These are phyloP conservation scores for Mesitornis unicolor DNA, from an alignment of 2,113 vertebrate genomes.

Conservation along the genomic window DNA sequence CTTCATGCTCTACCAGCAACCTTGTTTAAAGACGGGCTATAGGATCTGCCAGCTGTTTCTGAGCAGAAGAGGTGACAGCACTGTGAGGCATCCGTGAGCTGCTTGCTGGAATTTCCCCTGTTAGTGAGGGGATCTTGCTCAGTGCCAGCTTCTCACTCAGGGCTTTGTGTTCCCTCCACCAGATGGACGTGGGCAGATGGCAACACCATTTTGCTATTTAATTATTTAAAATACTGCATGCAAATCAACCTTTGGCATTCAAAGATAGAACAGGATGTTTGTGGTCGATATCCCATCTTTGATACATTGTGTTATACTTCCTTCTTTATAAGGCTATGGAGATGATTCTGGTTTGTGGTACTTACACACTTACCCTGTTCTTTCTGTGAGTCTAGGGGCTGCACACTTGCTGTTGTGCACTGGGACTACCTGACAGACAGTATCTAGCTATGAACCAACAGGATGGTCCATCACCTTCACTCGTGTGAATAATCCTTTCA, in stretches of 20 bases:
- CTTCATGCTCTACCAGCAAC: background rate
- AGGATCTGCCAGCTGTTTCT: background rate
- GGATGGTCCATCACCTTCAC: background rate
- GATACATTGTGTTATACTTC: background rate
- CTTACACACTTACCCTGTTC: background rate
- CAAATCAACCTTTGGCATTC: constrained; percentile 38
- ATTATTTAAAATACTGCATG: constrained; percentile 38
- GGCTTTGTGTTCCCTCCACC: constrained; percentile 32
- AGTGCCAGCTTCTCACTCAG: background rate
- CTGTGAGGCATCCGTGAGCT: background rate
- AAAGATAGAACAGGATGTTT: background rate
- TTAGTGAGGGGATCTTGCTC: background rate
- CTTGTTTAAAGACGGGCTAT: background rate
- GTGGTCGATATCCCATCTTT: background rate
- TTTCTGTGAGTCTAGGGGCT: background rate
- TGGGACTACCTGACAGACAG: background rate
- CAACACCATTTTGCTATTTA: constrained; percentile 33
- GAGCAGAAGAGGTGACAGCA: background rate
- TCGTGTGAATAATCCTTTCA: background rate
- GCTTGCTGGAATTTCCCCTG: background rate
- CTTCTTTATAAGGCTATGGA: background rate
- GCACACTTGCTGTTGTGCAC: background rate
- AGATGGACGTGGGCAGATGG: constrained; percentile 54
- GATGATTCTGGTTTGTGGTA: background rate
- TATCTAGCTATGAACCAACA: background rate